Percentiles rank a stretch among this genome's conserved stretches.
Evolutionary conservation across 1,140 invertebrate species (phyloP).

Genomic region (Bombus difficillimus): DNA sequence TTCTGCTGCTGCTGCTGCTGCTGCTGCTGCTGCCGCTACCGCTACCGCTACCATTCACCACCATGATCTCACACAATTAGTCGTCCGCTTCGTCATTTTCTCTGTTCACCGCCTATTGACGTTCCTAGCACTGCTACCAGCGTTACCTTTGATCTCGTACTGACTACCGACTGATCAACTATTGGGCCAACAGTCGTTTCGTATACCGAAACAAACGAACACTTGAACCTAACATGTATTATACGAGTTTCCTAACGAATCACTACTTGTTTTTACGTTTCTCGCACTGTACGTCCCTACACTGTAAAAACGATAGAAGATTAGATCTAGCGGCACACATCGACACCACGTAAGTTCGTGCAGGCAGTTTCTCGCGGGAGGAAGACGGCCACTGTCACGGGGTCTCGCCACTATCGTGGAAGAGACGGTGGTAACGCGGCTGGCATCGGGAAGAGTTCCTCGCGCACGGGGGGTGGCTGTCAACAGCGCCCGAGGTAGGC

Average conservation of each 20-base stretch:
- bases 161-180: not conserved
- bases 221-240: not conserved
- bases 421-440: not conserved
- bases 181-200: slow-evolving; percentile 22
- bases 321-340: not conserved
- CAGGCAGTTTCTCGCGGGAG: not conserved
- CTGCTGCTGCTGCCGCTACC: not conserved
- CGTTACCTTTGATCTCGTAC: not conserved
- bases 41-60: slow-evolving; percentile 12
- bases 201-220: slow-evolving; percentile 37
- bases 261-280: not conserved
- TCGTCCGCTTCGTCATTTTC: slow-evolving; percentile 20
- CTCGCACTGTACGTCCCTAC: not conserved
- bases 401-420: not conserved
- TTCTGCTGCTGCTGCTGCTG: not conserved
- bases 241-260: not conserved
- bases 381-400: slow-evolving; percentile 34
- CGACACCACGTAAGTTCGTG: not conserved
- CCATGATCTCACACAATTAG: slow-evolving; percentile 21
- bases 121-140: not conserved
- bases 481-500: slow-evolving; percentile 71
- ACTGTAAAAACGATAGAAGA: not conserved
- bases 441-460: slow-evolving; percentile 31
- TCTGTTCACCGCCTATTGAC: not conserved
- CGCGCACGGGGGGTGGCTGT: slow-evolving; percentile 46